These are phyloP conservation scores for Euborellia annulipes DNA, from an alignment of 1,140 invertebrate species.

Conservation along the genomic window DNA sequence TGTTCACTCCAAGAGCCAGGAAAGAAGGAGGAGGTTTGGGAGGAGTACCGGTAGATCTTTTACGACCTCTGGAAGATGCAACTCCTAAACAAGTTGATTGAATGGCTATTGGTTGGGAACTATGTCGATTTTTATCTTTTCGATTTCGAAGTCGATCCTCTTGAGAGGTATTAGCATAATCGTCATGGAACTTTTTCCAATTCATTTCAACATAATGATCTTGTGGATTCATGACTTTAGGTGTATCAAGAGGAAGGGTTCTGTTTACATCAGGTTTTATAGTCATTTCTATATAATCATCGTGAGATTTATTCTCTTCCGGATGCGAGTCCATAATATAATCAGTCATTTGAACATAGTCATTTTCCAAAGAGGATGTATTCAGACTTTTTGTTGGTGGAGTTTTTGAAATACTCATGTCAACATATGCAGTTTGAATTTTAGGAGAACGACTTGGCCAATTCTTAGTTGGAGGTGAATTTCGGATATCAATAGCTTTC, in stretches of 20 bases:
- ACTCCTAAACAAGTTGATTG: conserved; percentile 16
- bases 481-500: conserved; percentile 1
- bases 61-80: conserved; percentile 23
- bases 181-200: conserved; percentile 13
- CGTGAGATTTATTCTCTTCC: conserved; percentile 8
- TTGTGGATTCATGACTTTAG: conserved; percentile 27
- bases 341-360: no score
- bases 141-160: conserved; percentile 17
- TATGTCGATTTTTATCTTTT: conserved; percentile 14
- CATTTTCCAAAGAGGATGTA: neutral
- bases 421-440: neutral
- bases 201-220: conserved; percentile 48
- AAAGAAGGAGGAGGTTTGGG: conserved; percentile 24
- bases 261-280: conserved; percentile 10
- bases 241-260: conserved; percentile 28
- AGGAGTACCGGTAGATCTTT: conserved; percentile 29
- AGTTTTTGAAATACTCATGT: conserved; percentile 2
- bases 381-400: conserved; percentile 3
- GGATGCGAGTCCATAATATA: no score
- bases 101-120: conserved; percentile 42
- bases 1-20: conserved; percentile 16
- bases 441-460: no score
- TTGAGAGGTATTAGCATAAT: conserved; percentile 18
- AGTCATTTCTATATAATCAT: conserved; percentile 28
- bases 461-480: no score